Evolutionary conservation across 2,888 invertebrate genomes (phyloP).

Genomic region (Laspeyria flexula): DNA sequence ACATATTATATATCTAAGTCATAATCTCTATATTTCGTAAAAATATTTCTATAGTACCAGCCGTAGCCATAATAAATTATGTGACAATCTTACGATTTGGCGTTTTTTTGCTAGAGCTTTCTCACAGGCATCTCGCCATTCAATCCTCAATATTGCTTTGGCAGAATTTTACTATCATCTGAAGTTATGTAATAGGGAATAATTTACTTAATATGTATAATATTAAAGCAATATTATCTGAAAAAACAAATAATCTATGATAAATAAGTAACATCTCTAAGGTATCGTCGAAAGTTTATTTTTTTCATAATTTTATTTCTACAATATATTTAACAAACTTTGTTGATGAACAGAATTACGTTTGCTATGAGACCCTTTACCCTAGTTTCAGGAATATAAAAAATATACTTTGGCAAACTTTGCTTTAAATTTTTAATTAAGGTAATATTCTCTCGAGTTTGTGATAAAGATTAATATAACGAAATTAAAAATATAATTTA

Average conservation of each 20-base stretch:
- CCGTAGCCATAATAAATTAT: no score
- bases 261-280: conserved; percentile 3
- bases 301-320: conserved; percentile 36
- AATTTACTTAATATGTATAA: no score
- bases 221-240: no score
- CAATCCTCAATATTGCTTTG: not conserved
- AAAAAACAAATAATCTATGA: not conserved
- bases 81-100: no score
- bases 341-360: conserved; percentile 27
- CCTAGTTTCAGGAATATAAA: conserved; percentile 3
- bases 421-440: not conserved
- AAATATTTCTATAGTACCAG: no score
- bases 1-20: no score
- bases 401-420: not conserved
- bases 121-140: no score
- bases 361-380: conserved; percentile 12
- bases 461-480: not conserved
- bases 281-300: conserved; percentile 16
- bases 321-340: conserved; percentile 34
- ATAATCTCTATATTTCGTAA: no score
- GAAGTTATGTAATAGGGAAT: no score
- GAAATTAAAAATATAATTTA: not conserved
- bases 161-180: no score
- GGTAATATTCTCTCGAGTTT: not conserved
- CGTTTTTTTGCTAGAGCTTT: not conserved